These are phyloP conservation scores for Pipistrellus pipistrellus DNA, from an alignment of 2,797 vertebrate genomes.

Conservation along the genomic window DNA sequence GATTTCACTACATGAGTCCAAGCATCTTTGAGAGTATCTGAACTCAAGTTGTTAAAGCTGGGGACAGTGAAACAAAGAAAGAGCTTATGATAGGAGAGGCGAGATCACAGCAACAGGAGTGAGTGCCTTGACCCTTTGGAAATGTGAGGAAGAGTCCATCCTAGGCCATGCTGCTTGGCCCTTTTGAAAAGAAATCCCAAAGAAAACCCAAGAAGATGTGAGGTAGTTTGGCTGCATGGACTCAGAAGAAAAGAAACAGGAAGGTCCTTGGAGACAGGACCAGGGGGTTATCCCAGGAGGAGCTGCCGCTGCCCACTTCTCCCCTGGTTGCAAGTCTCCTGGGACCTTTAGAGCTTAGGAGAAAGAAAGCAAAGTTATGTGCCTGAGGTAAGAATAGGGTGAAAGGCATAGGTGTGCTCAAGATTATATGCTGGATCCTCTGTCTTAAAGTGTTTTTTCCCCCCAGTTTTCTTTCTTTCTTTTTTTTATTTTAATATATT, in stretches of 20 bases:
- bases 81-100: background rate
- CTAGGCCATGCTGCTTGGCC: background rate
- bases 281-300: background rate
- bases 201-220: background rate
- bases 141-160: background rate
- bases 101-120: background rate
- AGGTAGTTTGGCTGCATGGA: background rate
- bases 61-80: background rate
- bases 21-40: background rate
- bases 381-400: background rate
- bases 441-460: background rate
- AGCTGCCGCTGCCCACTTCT: background rate
- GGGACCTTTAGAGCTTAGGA: background rate
- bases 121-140: background rate
- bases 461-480: too few relatives aligned
- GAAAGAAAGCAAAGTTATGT: background rate
- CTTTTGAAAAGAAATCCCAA: too few relatives aligned
- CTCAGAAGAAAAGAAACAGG: background rate
- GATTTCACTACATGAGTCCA: background rate
- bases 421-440: background rate
- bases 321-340: background rate
- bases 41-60: background rate
- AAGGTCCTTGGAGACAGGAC: background rate
- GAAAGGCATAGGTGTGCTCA: background rate
- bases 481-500: too few relatives aligned